Conservation (phyloP, 2,888 invertebrate species). For the Corbicula japonica region DNA sequence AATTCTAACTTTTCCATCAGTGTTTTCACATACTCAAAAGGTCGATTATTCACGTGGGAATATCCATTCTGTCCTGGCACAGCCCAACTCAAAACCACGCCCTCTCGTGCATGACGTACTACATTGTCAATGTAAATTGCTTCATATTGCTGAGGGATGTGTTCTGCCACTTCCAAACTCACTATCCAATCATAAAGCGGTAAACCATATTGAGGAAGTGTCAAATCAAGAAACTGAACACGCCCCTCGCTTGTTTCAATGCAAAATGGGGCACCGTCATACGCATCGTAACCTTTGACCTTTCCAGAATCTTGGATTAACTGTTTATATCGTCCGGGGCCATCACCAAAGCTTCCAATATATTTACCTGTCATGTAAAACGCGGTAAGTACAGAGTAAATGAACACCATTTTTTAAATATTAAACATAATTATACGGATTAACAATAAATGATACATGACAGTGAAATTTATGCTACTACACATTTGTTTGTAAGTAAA, state of each 20-base stretch:
- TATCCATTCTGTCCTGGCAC: constrained; percentile 59
- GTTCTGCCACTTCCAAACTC: constrained; percentile 66
- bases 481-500: no score
- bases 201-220: constrained; percentile 62
- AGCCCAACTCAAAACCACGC: constrained; percentile 66
- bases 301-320: constrained; percentile 39
- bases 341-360: constrained; percentile 66
- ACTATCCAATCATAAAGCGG: constrained; percentile 63
- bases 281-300: constrained; percentile 57
- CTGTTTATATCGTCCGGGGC: constrained; percentile 63
- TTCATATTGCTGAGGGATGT: constrained; percentile 62
- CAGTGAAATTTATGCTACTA: no score
- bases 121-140: constrained; percentile 57
- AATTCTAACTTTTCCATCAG: constrained; percentile 34
- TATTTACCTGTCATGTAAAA: constrained; percentile 41
- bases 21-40: constrained; percentile 35
- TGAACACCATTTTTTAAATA: no score
- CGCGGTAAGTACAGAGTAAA: no score
- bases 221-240: constrained; percentile 63
- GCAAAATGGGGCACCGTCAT: constrained; percentile 63
- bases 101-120: constrained; percentile 60
- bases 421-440: no score
- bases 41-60: constrained; percentile 58
- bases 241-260: constrained; percentile 48
- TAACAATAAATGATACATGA: no score